Evolutionary conservation across 1,140 invertebrate species (phyloP).

Genomic region (Drosophila parvula): DNA sequence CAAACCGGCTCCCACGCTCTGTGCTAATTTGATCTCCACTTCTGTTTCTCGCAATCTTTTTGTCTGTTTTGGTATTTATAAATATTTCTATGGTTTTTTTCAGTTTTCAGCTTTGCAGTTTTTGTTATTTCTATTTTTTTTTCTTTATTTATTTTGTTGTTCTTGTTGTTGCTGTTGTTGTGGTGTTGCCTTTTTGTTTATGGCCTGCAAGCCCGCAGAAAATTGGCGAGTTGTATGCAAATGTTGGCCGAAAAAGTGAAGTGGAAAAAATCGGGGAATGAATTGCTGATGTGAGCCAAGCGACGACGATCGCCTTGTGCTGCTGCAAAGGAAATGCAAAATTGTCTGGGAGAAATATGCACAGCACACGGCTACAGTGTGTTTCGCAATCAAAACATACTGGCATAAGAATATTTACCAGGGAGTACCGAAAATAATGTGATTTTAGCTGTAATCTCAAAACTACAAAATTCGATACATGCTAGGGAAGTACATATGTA

Average conservation of each 20-base stretch:
- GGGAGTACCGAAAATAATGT: neutral
- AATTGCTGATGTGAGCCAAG: constrained; percentile 40
- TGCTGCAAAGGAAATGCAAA: constrained; percentile 23
- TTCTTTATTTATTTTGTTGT: constrained; percentile 4
- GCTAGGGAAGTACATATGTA: no score
- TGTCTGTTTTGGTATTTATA: constrained; percentile 64
- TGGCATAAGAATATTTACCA: neutral
- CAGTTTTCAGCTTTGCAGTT: constrained; percentile 8
- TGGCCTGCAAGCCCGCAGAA: constrained; percentile 45
- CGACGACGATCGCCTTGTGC: neutral
- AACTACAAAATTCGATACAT: no score
- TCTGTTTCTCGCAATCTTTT: constrained; percentile 40
- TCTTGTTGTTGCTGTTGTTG: neutral
- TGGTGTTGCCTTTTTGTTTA: constrained; percentile 15
- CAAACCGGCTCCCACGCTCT: constrained; percentile 79
- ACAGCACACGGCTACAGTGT: constrained; percentile 9
- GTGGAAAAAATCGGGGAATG: constrained; percentile 51
- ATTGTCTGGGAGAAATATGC: constrained; percentile 31
- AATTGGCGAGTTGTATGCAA: constrained; percentile 64
- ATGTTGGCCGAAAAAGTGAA: constrained; percentile 59
- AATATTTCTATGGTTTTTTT: constrained; percentile 67
- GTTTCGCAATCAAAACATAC: constrained; percentile 13
- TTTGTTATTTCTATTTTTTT: constrained; percentile 28
- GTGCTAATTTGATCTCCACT: constrained; percentile 81
- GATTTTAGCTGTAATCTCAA: no score